phyloP scores from a whole-genome alignment of 2,113 vertebrate species.

The Mus musculus region DNA sequence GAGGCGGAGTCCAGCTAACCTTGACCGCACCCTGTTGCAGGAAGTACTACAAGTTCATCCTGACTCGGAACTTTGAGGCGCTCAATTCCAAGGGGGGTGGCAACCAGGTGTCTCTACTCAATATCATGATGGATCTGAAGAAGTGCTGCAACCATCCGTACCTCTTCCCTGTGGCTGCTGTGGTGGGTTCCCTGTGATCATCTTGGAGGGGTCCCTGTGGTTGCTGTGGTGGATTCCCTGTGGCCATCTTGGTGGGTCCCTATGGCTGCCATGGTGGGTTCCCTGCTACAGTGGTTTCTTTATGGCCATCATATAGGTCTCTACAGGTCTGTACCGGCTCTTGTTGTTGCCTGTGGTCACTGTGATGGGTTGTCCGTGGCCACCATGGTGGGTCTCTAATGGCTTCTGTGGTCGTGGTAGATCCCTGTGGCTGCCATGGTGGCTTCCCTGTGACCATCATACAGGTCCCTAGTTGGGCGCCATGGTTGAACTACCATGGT shows the following conservation, averaged over 20 bases:
- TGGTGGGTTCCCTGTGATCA: slow-evolving; percentile 82
- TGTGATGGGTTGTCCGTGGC: background rate
- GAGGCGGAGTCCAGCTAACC: background rate
- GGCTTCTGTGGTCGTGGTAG: slow-evolving; percentile 84
- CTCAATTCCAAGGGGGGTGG: slow-evolving; percentile 98
- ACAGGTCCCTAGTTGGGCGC: background rate
- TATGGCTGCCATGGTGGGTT: slow-evolving; percentile 78
- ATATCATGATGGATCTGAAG: slow-evolving; percentile 99
- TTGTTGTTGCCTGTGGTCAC: rapidly evolving
- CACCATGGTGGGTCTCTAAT: slow-evolving; percentile 85
- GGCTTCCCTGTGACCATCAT: slow-evolving; percentile 68
- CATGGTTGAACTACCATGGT: slow-evolving; percentile 9
- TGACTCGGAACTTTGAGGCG: slow-evolving; percentile 97
- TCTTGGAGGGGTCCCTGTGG: slow-evolving; percentile 85
- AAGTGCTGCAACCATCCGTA: slow-evolving; percentile 99
- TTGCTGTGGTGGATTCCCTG: slow-evolving; percentile 85
- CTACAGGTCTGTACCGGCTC: background rate
- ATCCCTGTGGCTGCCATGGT: slow-evolving; percentile 93
- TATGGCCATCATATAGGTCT: background rate
- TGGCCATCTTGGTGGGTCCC: slow-evolving; percentile 81
- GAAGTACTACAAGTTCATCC: slow-evolving; percentile 99
- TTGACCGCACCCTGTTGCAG: slow-evolving; percentile 79
- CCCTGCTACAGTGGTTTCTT: slow-evolving; percentile 84
- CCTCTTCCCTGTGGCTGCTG: slow-evolving; percentile 96
- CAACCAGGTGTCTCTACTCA: slow-evolving; percentile 98